Percentiles rank a stretch among this genome's conserved stretches.
Evolutionary conservation across 1,140 invertebrate species (phyloP).

Genomic region (Agrilus planipennis): DNA sequence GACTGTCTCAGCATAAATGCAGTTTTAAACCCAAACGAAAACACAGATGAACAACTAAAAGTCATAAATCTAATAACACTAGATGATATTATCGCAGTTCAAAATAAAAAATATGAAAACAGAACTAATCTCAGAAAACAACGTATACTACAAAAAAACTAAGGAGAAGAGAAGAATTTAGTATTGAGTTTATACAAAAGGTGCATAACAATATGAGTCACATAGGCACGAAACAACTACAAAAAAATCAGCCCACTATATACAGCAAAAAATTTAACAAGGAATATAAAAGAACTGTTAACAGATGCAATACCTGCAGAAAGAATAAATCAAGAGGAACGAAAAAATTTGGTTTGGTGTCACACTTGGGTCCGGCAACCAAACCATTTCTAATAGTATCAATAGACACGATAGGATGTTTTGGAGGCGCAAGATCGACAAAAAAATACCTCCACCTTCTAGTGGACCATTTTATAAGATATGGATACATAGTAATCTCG

Average conservation of each 20-base stretch:
- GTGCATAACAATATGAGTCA: constrained; percentile 15
- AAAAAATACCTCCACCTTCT: constrained; percentile 16
- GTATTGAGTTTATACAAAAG: constrained; percentile 16
- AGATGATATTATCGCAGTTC: constrained; percentile 23
- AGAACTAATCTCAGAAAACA: constrained; percentile 4
- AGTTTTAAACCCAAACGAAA: constrained; percentile 24
- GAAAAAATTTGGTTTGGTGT: constrained; percentile 18
- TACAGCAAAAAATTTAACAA: constrained; percentile 16
- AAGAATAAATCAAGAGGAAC: constrained; percentile 24
- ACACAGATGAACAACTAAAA: constrained; percentile 25
- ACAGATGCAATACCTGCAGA: constrained; percentile 13
- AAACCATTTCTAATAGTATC: constrained; percentile 8
- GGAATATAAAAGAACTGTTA: constrained; percentile 15
- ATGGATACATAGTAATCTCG: too few species aligned
- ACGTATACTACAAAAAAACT: constrained; percentile 5
- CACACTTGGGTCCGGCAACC: too few species aligned
- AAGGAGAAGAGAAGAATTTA: constrained; percentile 3
- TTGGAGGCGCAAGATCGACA: constrained; percentile 11
- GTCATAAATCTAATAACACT: constrained; percentile 26
- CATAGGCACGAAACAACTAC: constrained; percentile 17
- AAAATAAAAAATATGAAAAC: constrained; percentile 15
- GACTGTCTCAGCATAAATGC: constrained; percentile 31
- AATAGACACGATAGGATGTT: constrained; percentile 14
- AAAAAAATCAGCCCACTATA: constrained; percentile 17
- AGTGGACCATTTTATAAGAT: too few species aligned